Conservation (phyloP, 1,140 invertebrate species). For the Colletes gigas region DNA sequence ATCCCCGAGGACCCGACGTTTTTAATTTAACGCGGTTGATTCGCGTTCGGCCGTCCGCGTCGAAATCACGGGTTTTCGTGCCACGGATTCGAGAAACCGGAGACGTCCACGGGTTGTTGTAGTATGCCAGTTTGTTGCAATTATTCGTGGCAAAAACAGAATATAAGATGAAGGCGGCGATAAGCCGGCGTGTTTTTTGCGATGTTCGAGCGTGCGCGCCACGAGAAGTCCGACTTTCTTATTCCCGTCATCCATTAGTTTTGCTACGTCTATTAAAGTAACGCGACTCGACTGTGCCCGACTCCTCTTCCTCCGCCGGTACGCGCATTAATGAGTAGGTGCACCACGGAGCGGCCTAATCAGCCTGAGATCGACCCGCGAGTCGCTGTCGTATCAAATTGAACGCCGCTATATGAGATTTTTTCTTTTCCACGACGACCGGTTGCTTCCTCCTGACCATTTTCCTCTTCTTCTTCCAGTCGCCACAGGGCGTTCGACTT, state of each 20-base stretch:
- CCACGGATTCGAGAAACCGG: not conserved
- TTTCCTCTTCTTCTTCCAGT: not conserved
- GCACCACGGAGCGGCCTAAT: conserved; percentile 31
- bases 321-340: conserved; percentile 50
- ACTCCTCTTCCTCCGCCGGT: conserved; percentile 15
- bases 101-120: not conserved
- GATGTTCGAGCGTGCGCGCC: not conserved
- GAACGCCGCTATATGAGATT: conserved; percentile 3
- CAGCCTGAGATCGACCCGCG: conserved; percentile 29
- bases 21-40: not conserved
- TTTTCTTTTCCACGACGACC: not conserved
- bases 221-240: conserved; percentile 36
- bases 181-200: conserved; percentile 25
- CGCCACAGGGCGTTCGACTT: not conserved
- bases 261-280: conserved; percentile 50
- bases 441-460: not conserved
- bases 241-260: conserved; percentile 49
- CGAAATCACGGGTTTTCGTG: not conserved
- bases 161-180: conserved; percentile 35
- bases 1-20: no score
- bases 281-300: conserved; percentile 34
- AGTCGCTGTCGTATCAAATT: conserved; percentile 31
- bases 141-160: conserved; percentile 40
- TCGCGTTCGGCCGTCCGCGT: not conserved
- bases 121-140: conserved; percentile 35